Percentiles rank a stretch among this genome's conserved stretches.
phyloP scores from a whole-genome alignment of 2,797 vertebrate species.

The Chrysocyon brachyurus region DNA sequence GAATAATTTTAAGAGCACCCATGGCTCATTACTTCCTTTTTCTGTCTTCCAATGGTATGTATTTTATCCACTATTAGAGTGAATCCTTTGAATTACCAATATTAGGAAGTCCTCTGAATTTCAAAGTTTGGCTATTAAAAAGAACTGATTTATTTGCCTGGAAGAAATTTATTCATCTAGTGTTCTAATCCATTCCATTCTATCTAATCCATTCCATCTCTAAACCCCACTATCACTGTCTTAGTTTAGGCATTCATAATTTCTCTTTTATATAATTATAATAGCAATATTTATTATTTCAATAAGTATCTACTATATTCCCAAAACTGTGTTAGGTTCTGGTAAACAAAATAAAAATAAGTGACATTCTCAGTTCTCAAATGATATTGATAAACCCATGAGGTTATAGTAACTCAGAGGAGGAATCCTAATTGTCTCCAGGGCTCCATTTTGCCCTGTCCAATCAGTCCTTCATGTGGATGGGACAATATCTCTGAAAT shows the following conservation, averaged over 20 bases:
- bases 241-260: not conserved
- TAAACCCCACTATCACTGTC: not conserved
- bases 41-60: not conserved
- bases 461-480: not conserved
- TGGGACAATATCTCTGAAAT: not conserved
- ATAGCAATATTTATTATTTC: not conserved
- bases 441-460: not conserved
- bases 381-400: not conserved
- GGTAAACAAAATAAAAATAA: not conserved
- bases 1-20: not conserved
- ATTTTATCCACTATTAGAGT: not conserved
- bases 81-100: not conserved
- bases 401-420: not conserved
- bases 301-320: not conserved
- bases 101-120: not conserved
- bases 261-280: not conserved
- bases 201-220: not conserved
- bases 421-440: not conserved
- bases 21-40: not conserved
- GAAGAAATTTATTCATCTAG: not conserved
- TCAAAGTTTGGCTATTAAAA: not conserved
- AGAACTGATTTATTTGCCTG: not conserved
- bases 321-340: not conserved
- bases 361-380: not conserved
- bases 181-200: not conserved